Percentiles rank a stretch among this genome's conserved stretches.
phyloP scores from a whole-genome alignment of 2,113 vertebrate genomes.

The Cairina moschata region DNA sequence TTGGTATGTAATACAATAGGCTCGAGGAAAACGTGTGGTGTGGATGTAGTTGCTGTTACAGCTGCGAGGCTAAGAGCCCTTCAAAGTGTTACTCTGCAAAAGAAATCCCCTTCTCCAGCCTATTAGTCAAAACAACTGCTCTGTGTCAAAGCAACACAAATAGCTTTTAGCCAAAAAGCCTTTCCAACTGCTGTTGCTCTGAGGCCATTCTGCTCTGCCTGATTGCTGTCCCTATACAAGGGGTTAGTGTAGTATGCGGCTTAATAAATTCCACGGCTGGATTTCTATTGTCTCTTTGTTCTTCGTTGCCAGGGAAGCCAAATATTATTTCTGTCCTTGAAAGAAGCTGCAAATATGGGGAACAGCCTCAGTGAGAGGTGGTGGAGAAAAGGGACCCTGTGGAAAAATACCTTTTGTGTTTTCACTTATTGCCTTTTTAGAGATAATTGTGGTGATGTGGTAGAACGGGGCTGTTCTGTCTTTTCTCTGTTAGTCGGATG shows the following conservation, averaged over 20 bases:
- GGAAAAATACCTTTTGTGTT: constrained; percentile 34
- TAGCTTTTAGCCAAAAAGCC: constrained; percentile 39
- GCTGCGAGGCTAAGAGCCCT: constrained; percentile 17
- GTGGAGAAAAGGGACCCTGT: background rate
- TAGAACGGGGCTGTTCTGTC: background rate
- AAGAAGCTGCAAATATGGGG: constrained; percentile 55
- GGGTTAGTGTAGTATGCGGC: background rate
- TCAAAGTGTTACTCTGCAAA: constrained; percentile 11
- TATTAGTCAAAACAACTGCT: constrained; percentile 33
- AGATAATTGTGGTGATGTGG: background rate
- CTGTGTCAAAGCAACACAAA: constrained; percentile 13
- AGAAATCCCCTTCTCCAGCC: constrained; percentile 22
- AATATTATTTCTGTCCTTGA: constrained; percentile 71
- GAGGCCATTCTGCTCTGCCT: background rate
- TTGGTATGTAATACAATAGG: background rate
- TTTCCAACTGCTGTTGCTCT: background rate
- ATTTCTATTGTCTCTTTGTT: constrained; percentile 67
- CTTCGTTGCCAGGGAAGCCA: constrained; percentile 58
- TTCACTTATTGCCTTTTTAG: background rate
- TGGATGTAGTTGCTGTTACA: constrained; percentile 9
- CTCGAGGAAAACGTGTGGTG: background rate
- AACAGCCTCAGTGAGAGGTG: background rate
- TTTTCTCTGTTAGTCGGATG: constrained; percentile 24
- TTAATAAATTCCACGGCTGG: constrained; percentile 60
- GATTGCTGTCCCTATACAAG: background rate